phyloP scores from a whole-genome alignment of 2,888 invertebrate genomes.

The Silvanus unidentatus region DNA sequence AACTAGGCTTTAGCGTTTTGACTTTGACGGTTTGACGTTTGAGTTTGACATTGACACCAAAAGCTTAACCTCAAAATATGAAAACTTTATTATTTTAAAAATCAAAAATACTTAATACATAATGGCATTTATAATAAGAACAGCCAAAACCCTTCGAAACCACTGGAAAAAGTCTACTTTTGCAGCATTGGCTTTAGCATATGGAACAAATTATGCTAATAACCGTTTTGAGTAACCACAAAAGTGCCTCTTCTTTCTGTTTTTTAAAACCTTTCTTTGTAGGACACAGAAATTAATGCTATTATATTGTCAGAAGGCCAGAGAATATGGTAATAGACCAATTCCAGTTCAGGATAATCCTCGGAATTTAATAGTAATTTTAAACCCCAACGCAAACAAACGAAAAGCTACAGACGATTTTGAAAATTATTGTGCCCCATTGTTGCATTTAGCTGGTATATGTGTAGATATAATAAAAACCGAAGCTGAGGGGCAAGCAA shows the following conservation, averaged over 20 bases:
- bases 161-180: conserved; percentile 88
- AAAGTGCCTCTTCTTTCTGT: not conserved
- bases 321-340: conserved; percentile 61
- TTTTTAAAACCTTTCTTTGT: conserved; percentile 12
- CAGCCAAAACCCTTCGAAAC: conserved; percentile 63
- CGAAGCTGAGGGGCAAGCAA: conserved; percentile 83
- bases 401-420: conserved; percentile 64
- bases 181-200: conserved; percentile 59
- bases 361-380: conserved; percentile 74
- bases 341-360: conserved; percentile 56
- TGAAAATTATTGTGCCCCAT: conserved; percentile 88
- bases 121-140: conserved; percentile 56
- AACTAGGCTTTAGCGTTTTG: too few relatives aligned
- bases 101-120: conserved; percentile 5
- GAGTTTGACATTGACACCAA: too few relatives aligned
- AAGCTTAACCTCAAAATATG: too few relatives aligned
- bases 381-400: conserved; percentile 87
- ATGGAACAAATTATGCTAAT: conserved; percentile 63
- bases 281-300: conserved; percentile 76
- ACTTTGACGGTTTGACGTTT: too few relatives aligned
- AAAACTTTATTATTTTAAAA: too few relatives aligned
- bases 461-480: conserved; percentile 72
- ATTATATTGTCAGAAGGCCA: conserved; percentile 72
- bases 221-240: conserved; percentile 66
- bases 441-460: conserved; percentile 86